phyloP scores from a whole-genome alignment of 2,113 vertebrate genomes.

The Penelope pileata region DNA sequence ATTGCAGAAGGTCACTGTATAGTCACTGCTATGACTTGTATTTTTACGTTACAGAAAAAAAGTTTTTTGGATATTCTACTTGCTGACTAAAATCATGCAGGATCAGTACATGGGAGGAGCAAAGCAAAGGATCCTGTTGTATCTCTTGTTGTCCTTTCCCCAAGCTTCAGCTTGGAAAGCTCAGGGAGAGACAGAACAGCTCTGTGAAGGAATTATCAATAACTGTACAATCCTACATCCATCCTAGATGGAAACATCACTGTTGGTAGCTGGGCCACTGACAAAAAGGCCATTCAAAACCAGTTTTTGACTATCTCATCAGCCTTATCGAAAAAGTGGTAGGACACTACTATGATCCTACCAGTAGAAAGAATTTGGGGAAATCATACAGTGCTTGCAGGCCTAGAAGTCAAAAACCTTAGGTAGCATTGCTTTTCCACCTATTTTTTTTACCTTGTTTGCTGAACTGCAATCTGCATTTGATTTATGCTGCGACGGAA shows the following conservation, averaged over 20 bases:
- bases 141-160: background rate
- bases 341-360: background rate
- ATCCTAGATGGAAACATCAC: background rate
- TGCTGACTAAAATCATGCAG: background rate
- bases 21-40: background rate
- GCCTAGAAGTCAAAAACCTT: background rate
- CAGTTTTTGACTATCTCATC: background rate
- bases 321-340: background rate
- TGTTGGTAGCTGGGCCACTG: background rate
- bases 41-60: background rate
- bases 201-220: background rate
- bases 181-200: background rate
- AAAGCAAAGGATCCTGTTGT: background rate
- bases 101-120: fast-evolving
- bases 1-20: background rate
- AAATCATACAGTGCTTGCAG: background rate
- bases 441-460: background rate
- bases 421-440: background rate
- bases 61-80: background rate
- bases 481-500: background rate
- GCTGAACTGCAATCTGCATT: background rate
- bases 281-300: background rate
- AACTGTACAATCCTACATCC: background rate
- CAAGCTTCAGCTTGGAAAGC: background rate
- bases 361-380: background rate